Evolutionary conservation across 1,140 invertebrate genomes (phyloP), one percentile per base, ranked within the genome.

Genomic region (Meloidogyne hapla): DNA sequence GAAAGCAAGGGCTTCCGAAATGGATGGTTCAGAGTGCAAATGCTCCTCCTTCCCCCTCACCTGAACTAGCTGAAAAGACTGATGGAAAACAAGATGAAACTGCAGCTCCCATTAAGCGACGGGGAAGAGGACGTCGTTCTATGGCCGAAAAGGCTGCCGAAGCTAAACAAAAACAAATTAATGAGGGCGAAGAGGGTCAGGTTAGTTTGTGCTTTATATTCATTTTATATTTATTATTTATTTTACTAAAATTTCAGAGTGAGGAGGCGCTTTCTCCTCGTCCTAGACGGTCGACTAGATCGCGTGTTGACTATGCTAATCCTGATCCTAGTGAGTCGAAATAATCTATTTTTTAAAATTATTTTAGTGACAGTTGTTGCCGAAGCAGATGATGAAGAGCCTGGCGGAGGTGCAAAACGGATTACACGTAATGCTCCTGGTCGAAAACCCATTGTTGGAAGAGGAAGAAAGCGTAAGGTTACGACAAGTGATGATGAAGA

Each of bases 361-460:
- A 28, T 66, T 28, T 64, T 73, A 73, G 71, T 63, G 42, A 73
- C 66, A 26, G 74, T 79, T 23, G 56, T 80, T 25, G 79, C 80
- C n/a, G 78, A 80, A 69, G 72, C 83, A 18, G 79, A 80, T 77
- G 79, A 80, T 69, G 79, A 80, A 40, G 80, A 80, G 42, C 75
- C 75, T 13, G 77, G 78, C 0, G 67, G 68, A 1, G 48, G n/a
- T 18, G n/a, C 66, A 42, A 48, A 45, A 6, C 68, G 74, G 12
- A 21, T 21, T 15, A 26, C 79, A 23, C 67, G 74, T 23, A 61
- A n/a, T 64, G 79, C 62, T n/a, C 71, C 76, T 1, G 77, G 77
- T 26, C 38, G 69, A 15, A 81, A 76, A 61, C 72, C 33, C 4
- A 68, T 40, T 21, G 64, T 42, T 15, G 75, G 61, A 25, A 77